phyloP scores from a whole-genome alignment of 2,888 invertebrate genomes.

The Caenorhabditis japonica region DNA sequence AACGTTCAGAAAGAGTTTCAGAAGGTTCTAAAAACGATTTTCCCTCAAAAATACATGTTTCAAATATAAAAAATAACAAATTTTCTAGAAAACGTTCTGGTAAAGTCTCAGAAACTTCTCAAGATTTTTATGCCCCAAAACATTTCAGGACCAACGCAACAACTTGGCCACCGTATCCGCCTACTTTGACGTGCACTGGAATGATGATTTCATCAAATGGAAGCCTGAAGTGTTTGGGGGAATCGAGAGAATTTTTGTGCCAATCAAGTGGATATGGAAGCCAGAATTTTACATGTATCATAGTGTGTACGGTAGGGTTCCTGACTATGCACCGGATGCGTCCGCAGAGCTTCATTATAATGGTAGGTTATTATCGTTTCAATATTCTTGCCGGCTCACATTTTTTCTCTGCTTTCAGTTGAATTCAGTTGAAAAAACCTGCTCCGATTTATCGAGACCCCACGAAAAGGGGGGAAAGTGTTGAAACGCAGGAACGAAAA shows the following conservation, averaged over 20 bases:
- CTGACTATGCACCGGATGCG: conserved; percentile 72
- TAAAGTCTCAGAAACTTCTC: conserved; percentile 12
- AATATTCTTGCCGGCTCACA: too few relatives aligned
- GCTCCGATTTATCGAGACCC: too few relatives aligned
- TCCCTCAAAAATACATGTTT: too few relatives aligned
- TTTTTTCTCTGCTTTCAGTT: too few relatives aligned
- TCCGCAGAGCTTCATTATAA: conserved; percentile 69
- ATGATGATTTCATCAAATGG: conserved; percentile 72
- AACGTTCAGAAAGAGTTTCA: too few relatives aligned
- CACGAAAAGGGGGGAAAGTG: too few relatives aligned
- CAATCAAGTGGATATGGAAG: conserved; percentile 74
- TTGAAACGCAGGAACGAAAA: too few relatives aligned
- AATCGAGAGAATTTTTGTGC: conserved; percentile 71
- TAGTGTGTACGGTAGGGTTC: conserved; percentile 73
- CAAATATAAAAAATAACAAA: too few relatives aligned
- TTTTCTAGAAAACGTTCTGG: background rate
- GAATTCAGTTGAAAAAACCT: too few relatives aligned
- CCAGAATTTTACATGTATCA: conserved; percentile 77
- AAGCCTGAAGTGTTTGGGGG: conserved; percentile 66
- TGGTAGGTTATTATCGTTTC: conserved; percentile 38
- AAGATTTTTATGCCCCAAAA: too few relatives aligned
- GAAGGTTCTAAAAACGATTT: too few relatives aligned
- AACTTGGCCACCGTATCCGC: conserved; percentile 76
- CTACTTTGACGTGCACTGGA: conserved; percentile 76
- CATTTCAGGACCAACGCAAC: conserved; percentile 74